Base-by-base conservation (phyloP, 2,113 vertebrate genomes). In the Rhinolophus ferrumequinum region DNA sequence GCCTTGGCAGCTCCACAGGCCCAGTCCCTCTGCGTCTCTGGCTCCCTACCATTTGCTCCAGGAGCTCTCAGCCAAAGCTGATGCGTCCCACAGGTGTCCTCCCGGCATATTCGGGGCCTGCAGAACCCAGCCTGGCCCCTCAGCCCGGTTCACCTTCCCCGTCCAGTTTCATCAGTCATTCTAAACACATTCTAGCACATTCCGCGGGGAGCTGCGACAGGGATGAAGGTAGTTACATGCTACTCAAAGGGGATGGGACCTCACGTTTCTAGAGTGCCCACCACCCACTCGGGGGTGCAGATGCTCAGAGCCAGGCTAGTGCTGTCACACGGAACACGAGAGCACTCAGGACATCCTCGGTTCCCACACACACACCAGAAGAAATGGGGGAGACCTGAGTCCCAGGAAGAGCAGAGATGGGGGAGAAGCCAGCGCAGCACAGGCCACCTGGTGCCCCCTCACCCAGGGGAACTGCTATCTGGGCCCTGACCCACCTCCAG, bases 191-290 rank as follows among this genome's bases (percentile, higher is more conserved):
- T 44, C 67, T 4, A 15, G 88, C 35, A 52, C 30, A 13, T 35
- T 33, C 92, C 22, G 16, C 24, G 18, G n/a, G 0, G 6, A 83
- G 58, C 35, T 3, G 0, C 41, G 3, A n/a, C 35, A 30, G 73
- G 35, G 47, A 2, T 12, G 26, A 9, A 18, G 2, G 44, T 0
- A 12, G 33, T 15, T 3, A 16, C 1, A 11, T 52, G 73, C 8
- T 14, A 21, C 18, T 30, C n/a, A 67, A 33, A 85, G 56, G 33
- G 33, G 11, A 5, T 13, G 1, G 18, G 62, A n/a, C 6, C 60
- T 50, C 8, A 1, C 7, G 0, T 35, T 54, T 76, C 86, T 10
- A 0, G 28, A 35, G 22, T 1, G 1, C 22, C 35, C 7, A 19
- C 19, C 38, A 4, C 3, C 14, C 13, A 2, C n/a, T 4, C 0